These are phyloP conservation scores for Meandrina meandrites DNA, from an alignment of 92 coral and sea anemone genomes.

Conservation along the genomic window DNA sequence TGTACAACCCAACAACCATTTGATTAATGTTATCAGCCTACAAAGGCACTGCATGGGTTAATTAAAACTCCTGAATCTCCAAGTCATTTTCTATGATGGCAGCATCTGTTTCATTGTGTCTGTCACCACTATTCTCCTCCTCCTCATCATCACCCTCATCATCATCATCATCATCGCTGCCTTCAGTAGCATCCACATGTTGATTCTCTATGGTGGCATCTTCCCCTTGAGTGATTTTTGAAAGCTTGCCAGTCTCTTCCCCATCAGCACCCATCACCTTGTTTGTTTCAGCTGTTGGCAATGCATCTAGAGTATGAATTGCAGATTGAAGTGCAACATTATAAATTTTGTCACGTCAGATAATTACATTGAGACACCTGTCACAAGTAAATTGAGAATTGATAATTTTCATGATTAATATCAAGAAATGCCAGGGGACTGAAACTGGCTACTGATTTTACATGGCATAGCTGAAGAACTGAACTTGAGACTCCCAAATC, in stretches of 20 bases:
- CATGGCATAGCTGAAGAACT: background rate
- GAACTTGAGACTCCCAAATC: background rate
- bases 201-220: background rate
- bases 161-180: too few species aligned
- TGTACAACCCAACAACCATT: too few species aligned
- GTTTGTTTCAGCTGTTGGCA: background rate
- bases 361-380: too few species aligned
- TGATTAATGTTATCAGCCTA: too few species aligned
- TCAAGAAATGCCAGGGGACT: background rate
- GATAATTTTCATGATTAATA: too few species aligned
- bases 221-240: background rate
- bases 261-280: background rate
- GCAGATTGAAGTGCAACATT: background rate
- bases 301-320: background rate
- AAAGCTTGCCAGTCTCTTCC: background rate
- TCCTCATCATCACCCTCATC: too few species aligned
- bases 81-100: conserved; percentile 18
- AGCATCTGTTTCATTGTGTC: background rate
- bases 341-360: background rate
- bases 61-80: conserved; percentile 10
- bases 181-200: background rate
- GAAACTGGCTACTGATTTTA: background rate
- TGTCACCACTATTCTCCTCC: background rate
- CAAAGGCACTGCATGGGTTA: background rate
- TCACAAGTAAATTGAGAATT: too few species aligned